Conservation (phyloP, 2,888 invertebrate species). For the Tipula vernalis region DNA sequence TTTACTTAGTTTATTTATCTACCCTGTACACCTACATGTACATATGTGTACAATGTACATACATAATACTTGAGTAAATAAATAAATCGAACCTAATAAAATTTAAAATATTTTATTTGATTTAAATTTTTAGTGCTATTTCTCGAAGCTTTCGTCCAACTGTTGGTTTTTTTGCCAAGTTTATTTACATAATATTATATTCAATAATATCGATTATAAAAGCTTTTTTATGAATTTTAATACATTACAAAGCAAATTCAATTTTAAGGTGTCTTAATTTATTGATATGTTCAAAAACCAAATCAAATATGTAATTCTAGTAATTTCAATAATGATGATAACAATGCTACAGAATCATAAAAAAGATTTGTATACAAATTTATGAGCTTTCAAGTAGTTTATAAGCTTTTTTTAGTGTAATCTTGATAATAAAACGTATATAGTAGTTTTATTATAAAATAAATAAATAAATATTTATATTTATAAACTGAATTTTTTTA, state of each 20-base stretch:
- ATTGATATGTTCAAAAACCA: not conserved
- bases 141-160: not conserved
- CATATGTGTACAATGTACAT: not conserved
- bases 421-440: not conserved
- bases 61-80: not conserved
- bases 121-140: not conserved
- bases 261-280: not conserved
- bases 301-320: not conserved
- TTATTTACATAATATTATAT: not conserved
- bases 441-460: not conserved
- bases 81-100: not conserved
- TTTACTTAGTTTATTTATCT: not conserved
- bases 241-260: not conserved
- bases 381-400: not conserved
- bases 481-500: not conserved
- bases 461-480: not conserved
- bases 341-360: not conserved
- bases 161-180: not conserved
- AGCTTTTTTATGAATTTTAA: not conserved
- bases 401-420: not conserved
- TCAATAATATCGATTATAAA: not conserved
- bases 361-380: not conserved
- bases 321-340: not conserved
- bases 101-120: not conserved
- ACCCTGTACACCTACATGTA: not conserved